A percentile compares a stretch with the other conserved stretches of the same genome.
Conservation (phyloP, 1,140 invertebrate genomes). For the Listronotus oregonensis region DNA sequence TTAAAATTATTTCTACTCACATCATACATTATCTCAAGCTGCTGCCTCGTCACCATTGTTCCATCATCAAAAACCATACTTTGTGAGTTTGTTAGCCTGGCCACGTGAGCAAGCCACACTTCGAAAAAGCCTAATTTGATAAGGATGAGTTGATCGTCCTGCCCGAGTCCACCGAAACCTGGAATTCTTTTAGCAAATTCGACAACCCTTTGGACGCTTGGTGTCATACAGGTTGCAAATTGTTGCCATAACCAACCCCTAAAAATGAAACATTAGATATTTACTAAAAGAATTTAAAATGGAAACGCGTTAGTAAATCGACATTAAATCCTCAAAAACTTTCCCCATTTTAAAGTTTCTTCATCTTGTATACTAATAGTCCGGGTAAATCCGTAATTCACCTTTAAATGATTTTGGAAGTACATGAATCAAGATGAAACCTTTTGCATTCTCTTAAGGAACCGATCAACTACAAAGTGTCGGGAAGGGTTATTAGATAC, state of each 20-base stretch:
- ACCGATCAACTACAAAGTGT: too few species aligned
- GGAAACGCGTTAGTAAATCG: too few species aligned
- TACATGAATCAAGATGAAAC: too few species aligned
- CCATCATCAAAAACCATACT: slow-evolving; percentile 93
- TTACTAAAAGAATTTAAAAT: too few species aligned
- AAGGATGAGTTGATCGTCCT: slow-evolving; percentile 92
- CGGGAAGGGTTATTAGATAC: too few species aligned
- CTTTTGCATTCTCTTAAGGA: too few species aligned
- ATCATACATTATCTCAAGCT: slow-evolving; percentile 92
- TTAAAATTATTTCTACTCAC: slow-evolving; percentile 66
- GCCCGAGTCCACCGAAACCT: slow-evolving; percentile 83
- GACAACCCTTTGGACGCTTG: slow-evolving; percentile 87
- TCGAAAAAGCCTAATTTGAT: slow-evolving; percentile 97
- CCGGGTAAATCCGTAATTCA: too few species aligned
- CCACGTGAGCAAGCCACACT: slow-evolving; percentile 89
- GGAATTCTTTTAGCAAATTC: slow-evolving; percentile 93
- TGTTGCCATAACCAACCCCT: slow-evolving; percentile 76
- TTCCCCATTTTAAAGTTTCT: too few species aligned
- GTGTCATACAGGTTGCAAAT: slow-evolving; percentile 77
- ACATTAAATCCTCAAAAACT: too few species aligned
- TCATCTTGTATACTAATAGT: too few species aligned
- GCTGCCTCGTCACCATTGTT: slow-evolving; percentile 80
- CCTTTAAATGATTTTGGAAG: too few species aligned
- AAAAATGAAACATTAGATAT: too few species aligned
- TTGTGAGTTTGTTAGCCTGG: slow-evolving; percentile 79